These are phyloP conservation scores for Armadillidium nasatum DNA, from an alignment of 1,140 invertebrate genomes.

Conservation along the genomic window DNA sequence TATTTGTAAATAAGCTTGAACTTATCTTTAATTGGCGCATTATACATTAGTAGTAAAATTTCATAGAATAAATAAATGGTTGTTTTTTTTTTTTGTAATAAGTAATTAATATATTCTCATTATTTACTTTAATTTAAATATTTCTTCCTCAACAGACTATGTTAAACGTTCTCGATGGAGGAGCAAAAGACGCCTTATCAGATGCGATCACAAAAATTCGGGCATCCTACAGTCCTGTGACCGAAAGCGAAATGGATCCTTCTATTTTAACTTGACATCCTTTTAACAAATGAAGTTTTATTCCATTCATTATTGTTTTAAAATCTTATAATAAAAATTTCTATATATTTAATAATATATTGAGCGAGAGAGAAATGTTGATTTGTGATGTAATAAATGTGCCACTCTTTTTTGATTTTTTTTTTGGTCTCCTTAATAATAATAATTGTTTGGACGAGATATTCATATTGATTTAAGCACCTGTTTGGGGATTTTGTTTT, in stretches of 20 bases:
- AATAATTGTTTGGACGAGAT: no score
- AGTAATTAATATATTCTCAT: background rate
- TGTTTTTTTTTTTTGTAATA: slow-evolving; percentile 45
- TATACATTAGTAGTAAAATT: background rate
- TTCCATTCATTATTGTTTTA: background rate
- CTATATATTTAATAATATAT: no score
- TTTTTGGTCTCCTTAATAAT: no score
- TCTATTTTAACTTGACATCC: slow-evolving; percentile 35
- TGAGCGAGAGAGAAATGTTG: no score
- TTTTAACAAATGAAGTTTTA: background rate
- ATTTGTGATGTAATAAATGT: no score
- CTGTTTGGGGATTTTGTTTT: no score
- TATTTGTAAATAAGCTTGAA: background rate
- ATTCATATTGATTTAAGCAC: no score
- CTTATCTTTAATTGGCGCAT: background rate
- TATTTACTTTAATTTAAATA: background rate
- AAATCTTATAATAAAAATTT: no score
- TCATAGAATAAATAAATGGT: background rate
- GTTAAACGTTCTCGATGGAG: slow-evolving; percentile 69
- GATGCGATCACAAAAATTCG: slow-evolving; percentile 79
- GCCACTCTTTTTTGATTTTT: no score
- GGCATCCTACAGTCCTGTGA: slow-evolving; percentile 37
- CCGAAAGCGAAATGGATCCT: slow-evolving; percentile 36
- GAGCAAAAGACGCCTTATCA: slow-evolving; percentile 76
- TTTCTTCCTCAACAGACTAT: slow-evolving; percentile 59